A percentile compares a stretch with the other conserved stretches of the same genome.
These are phyloP conservation scores for Euglossa dilemma DNA, from an alignment of 1,140 invertebrate species.

Conservation along the genomic window DNA sequence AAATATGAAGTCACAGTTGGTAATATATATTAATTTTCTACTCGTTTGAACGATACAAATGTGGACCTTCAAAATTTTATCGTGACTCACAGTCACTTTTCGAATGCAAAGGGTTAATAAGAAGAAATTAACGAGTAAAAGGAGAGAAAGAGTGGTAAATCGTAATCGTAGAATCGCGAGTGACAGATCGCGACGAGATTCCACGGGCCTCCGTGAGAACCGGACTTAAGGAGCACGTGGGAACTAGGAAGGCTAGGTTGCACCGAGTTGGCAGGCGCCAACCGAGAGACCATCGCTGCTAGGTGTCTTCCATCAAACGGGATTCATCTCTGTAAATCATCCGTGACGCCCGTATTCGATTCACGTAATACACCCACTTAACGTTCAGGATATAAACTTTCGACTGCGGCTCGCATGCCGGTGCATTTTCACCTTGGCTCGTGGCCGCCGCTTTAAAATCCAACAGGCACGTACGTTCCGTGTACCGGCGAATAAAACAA, in stretches of 20 bases:
- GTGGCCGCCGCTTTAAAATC: constrained; percentile 32
- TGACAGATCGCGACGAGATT: constrained; percentile 33
- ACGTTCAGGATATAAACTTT: constrained; percentile 35
- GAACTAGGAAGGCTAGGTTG: constrained; percentile 48
- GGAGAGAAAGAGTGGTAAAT: constrained; percentile 7
- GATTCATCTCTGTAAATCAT: constrained; percentile 61
- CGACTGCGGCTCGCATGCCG: constrained; percentile 45
- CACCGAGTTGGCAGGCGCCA: constrained; percentile 39
- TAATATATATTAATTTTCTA: too few relatives aligned
- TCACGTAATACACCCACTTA: constrained; percentile 40
- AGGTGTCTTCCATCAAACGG: constrained; percentile 47
- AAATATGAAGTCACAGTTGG: too few relatives aligned
- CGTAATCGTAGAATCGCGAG: constrained; percentile 24
- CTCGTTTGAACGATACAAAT: too few relatives aligned
- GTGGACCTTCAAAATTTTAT: too few relatives aligned
- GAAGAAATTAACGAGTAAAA: constrained; percentile 23
- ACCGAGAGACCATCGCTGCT: background rate
- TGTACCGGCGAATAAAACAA: constrained; percentile 17
- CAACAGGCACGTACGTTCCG: constrained; percentile 38
- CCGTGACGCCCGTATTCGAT: constrained; percentile 36
- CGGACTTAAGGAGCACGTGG: constrained; percentile 53
- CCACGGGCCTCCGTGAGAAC: constrained; percentile 41
- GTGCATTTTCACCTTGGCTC: constrained; percentile 53
- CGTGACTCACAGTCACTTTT: too few relatives aligned
- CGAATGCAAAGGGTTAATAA: background rate